Percentiles rank a stretch among this genome's conserved stretches.
Conservation (phyloP, 2,888 invertebrate genomes). For the Macroteleia sp. region DNA sequence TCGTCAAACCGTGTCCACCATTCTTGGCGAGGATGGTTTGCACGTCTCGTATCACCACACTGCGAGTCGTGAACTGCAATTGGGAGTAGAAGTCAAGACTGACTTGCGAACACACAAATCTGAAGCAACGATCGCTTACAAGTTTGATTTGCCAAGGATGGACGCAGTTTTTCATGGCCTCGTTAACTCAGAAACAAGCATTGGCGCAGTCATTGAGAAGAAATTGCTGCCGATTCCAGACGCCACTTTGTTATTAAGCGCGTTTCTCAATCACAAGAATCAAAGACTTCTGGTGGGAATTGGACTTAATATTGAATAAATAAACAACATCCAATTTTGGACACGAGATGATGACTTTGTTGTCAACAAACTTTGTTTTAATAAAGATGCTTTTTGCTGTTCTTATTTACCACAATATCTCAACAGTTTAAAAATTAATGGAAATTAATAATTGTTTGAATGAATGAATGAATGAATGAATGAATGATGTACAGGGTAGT, state of each 20-base stretch:
- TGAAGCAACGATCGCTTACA: conserved; percentile 87
- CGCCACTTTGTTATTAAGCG: conserved; percentile 87
- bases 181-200: conserved; percentile 86
- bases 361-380: conserved; percentile 11
- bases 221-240: conserved; percentile 87
- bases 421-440: too few species aligned
- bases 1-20: conserved; percentile 89
- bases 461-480: too few species aligned
- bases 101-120: conserved; percentile 86
- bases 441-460: too few species aligned
- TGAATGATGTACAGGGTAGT: too few species aligned
- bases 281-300: conserved; percentile 87
- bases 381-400: too few species aligned
- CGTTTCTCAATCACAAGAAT: conserved; percentile 87
- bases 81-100: conserved; percentile 88
- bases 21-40: conserved; percentile 84
- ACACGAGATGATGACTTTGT: conserved; percentile 4
- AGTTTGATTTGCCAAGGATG: conserved; percentile 87
- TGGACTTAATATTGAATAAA: conserved; percentile 85
- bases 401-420: too few species aligned
- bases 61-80: conserved; percentile 86
- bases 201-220: conserved; percentile 88
- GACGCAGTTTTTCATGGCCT: conserved; percentile 87
- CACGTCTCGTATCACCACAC: conserved; percentile 88
- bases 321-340: conserved; percentile 14